Evolutionary conservation across 2,113 vertebrate species (phyloP), one percentile per base, ranked within the genome.

Genomic region (Tyto alba): DNA sequence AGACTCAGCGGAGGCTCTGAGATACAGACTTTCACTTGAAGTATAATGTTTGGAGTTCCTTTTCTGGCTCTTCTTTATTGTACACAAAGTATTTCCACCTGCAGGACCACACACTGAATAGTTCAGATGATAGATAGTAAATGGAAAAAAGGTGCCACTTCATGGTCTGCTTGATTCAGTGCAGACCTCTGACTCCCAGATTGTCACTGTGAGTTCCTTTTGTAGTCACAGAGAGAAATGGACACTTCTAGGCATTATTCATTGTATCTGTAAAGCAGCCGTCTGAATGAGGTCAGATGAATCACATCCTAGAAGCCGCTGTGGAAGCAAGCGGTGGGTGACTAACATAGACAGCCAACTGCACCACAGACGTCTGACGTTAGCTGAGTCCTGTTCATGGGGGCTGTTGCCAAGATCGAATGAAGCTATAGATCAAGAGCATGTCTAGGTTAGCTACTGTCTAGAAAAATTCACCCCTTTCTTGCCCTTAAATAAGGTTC

Each of bases 221-320:
- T 64, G 52, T 40, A 79, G 59, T 57, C 43, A 27, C 1, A 11
- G 29, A 71, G 56, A 89, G 66, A 87, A 81, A 43, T 8, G 79
- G 69, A 68, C 63, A 60, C 16, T 85, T 96, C 23, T 32, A 79
- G 62, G 48, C 27, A 36, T 91, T 92, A 85, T 93, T 96, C 36
- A 76, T 89, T 43, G 66, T 45, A 89, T 57, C 74, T 48, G 36
- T 48, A 85, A 94, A 68, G 81, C 52, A 96, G 84, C 11, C 1
- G 25, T 41, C 53, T 95, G 91, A 94, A 91, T 79, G 82, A 88
- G 81, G 93, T 95, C 69, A 87, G 76, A 82, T 88, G 84, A 94
- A 85, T 95, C 94, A 96, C 64, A 45, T 45, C 69, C 69, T 68
- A 94, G 89, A 74, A 92, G 76, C 41, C 0, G 0, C 76, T 52